Evolutionary conservation across 2,888 invertebrate genomes (phyloP).

Genomic region (Stenurella melanura): DNA sequence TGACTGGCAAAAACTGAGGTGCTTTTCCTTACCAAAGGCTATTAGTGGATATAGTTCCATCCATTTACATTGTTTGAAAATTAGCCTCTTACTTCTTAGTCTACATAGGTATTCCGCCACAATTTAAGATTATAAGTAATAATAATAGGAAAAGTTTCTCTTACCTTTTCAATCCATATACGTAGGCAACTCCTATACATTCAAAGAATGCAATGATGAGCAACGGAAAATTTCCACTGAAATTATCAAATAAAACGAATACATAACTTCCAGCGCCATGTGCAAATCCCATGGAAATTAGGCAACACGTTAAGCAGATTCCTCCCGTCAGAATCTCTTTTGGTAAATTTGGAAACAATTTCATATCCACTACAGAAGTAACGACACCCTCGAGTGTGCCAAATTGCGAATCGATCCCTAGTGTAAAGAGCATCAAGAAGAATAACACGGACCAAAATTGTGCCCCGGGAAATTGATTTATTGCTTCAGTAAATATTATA

Average conservation of each 20-base stretch:
- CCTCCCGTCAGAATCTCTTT: constrained; percentile 91
- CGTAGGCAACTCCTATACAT: constrained; percentile 93
- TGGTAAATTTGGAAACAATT: constrained; percentile 91
- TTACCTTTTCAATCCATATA: constrained; percentile 93
- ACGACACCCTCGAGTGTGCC: constrained; percentile 97
- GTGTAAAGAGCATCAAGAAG: constrained; percentile 96
- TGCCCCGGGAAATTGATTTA: constrained; percentile 97
- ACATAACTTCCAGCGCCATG: constrained; percentile 96
- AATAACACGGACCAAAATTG: constrained; percentile 97
- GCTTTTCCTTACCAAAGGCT: too few species aligned
- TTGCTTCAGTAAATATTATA: constrained; percentile 98
- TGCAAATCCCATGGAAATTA: constrained; percentile 92
- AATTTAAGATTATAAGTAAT: not conserved
- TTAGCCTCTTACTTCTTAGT: too few species aligned
- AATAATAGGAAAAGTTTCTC: constrained; percentile 42
- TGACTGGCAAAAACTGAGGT: too few species aligned
- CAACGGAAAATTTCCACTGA: constrained; percentile 94
- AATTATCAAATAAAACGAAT: constrained; percentile 94
- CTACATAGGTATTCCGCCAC: too few species aligned
- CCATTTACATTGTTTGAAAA: too few species aligned
- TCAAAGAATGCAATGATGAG: constrained; percentile 95
- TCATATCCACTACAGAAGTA: constrained; percentile 96
- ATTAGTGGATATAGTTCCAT: too few species aligned
- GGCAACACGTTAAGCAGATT: constrained; percentile 87
- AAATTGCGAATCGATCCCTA: constrained; percentile 98